Evolutionary conservation across 2,797 vertebrate species (phyloP), one percentile per base, ranked within the genome.

Genomic region (Sebastes matsubarae): DNA sequence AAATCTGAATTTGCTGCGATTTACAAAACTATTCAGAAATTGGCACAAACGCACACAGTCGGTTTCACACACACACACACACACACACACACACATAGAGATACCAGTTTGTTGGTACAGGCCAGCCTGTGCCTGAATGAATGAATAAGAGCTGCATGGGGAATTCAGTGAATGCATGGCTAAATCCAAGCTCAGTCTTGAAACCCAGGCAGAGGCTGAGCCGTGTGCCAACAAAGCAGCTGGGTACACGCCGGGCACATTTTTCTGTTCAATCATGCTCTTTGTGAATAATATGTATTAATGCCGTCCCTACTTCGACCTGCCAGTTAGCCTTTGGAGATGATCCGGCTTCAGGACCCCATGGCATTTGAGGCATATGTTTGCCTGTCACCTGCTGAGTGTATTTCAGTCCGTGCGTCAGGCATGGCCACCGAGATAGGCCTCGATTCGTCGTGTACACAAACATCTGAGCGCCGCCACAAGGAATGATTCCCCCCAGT

Each of bases 281-380:
- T 95, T 96, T 95, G 94, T 95, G 94, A 95, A 96, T 96, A 96
- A 95, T 95, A 93, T 93, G 92, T 94, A 94, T 94, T 94, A 95
- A 94, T 90, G 88, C 92, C 91, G 86, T 90, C 83, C 84, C 92
- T 89, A 84, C 92, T 94, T 87, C 90, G 90, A 92, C 91, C 87
- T 94, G 95, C 95, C 95, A 95, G 93, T 94, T 95, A 94, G 94
- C 95, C 95, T 95, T 95, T 94, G 94, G 94, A 96, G 95, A 94
- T 94, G 94, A 95, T 94, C 94, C 89, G 91, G 90, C 88, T 94
- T 90, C 94, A 75, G 92, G 91, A 93, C 94, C 95, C 91, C 84
- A 90, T 96, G 94, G 95, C 94, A 96, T 93, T 94, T 78, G 84
- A 90, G 91, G 91, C 89, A 89, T 94, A 92, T 95, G 94, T 93